Conservation (phyloP, 2,888 invertebrate genomes). For the Colletes collaris region DNA sequence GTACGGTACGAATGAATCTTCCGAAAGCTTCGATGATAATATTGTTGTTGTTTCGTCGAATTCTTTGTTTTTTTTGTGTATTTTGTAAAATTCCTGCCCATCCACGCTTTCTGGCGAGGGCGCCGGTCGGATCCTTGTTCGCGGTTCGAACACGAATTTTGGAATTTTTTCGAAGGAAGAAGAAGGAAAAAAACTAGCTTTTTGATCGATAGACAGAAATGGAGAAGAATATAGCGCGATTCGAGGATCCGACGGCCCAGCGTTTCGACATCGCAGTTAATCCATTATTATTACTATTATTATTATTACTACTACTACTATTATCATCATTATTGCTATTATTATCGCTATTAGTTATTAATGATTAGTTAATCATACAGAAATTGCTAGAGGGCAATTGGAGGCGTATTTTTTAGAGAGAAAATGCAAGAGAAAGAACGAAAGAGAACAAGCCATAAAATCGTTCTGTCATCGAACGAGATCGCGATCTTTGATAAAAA, state of each 20-base stretch:
- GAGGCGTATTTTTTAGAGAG: slow-evolving; percentile 80
- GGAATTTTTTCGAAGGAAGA: background rate
- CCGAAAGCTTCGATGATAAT: slow-evolving; percentile 72
- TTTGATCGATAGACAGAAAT: background rate
- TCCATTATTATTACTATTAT: slow-evolving; percentile 26
- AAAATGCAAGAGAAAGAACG: slow-evolving; percentile 43
- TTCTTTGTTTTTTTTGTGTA: slow-evolving; percentile 36
- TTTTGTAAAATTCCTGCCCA: slow-evolving; percentile 59
- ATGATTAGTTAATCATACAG: slow-evolving; percentile 58
- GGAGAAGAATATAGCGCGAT: background rate
- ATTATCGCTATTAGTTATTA: slow-evolving; percentile 63
- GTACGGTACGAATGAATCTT: slow-evolving; percentile 83
- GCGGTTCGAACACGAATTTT: background rate
- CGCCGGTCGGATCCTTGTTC: slow-evolving; percentile 27
- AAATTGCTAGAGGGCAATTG: slow-evolving; percentile 76
- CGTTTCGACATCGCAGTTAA: slow-evolving; percentile 69
- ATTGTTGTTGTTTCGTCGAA: slow-evolving; percentile 71
- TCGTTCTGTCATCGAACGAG: slow-evolving; percentile 19
- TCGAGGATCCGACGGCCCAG: slow-evolving; percentile 56
- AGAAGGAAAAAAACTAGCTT: background rate
- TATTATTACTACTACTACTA: slow-evolving; percentile 55
- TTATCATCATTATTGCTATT: slow-evolving; percentile 57
- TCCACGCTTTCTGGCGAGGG: slow-evolving; percentile 59
- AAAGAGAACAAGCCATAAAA: slow-evolving; percentile 65
- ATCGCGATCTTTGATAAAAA: slow-evolving; percentile 26